phyloP scores from a whole-genome alignment of 2,113 vertebrate species.

The Cygnus buccinator region DNA sequence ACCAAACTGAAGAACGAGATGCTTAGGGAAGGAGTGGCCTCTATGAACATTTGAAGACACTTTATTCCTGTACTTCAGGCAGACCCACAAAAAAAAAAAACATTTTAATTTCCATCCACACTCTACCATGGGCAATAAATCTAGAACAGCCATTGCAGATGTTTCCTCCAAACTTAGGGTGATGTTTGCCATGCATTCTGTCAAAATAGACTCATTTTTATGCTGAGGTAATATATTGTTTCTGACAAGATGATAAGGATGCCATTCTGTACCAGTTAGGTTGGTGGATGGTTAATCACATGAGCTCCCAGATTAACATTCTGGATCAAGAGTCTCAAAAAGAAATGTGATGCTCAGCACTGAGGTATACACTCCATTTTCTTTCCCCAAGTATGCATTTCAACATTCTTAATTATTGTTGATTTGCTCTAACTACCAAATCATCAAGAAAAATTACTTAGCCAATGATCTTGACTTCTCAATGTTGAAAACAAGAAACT shows the following conservation, averaged over 20 bases:
- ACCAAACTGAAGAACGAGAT: neutral
- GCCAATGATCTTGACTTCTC: neutral
- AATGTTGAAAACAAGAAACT: neutral
- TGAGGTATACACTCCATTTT: neutral
- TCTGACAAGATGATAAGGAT: neutral
- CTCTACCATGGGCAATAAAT: accelerated
- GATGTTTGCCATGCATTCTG: neutral
- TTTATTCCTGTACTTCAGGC: neutral
- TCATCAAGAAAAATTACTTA: neutral
- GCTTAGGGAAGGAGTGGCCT: neutral
- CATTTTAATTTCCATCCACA: neutral
- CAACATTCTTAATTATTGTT: neutral
- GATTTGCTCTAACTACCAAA: neutral
- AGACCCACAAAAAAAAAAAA: neutral
- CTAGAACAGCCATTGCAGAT: neutral
- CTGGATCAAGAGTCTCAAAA: neutral
- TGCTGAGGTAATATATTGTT: neutral
- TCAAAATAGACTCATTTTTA: neutral
- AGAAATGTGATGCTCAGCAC: neutral
- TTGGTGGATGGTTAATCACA: neutral
- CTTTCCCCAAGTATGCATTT: neutral
- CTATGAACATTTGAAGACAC: neutral
- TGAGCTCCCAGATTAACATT: neutral
- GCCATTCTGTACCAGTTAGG: neutral
- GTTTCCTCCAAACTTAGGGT: neutral